Base-by-base conservation (phyloP, 2,113 vertebrate species). In the Amphilophus citrinellus region DNA sequence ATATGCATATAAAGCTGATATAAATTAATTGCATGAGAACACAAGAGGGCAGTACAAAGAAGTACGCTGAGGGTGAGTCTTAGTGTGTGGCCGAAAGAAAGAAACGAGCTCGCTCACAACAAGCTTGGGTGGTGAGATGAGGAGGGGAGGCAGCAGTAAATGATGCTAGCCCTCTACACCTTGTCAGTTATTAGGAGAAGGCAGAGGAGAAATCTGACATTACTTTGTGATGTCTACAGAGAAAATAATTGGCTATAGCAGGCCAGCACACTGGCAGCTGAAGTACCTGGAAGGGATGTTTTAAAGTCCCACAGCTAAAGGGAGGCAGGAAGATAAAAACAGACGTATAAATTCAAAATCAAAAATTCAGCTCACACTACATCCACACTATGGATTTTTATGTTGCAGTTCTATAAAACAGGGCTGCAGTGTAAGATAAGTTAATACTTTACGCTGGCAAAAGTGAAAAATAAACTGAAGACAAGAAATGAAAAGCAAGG, bases 101-200 rank as follows among this genome's bases (percentile, higher is more conserved):
- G 90, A 82, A 63, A 63, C 84, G 35, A 75, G 80, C 83, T 89
- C 87, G 79, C 89, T 93, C 89, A 84, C 83, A 91, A 93, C 89
- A 87, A 89, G 87, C 81, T 83, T 10, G 62, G 88, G 79, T 79
- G 84, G 82, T 77, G 90, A 89, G 84, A 89, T 89, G 91, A 91
- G 88, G 91, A 89, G 84, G 62, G 85, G 89, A 92, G 85, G 87
- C 90, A 88, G 90, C 90, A 81, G 92, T 91, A 95, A 95, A 93
- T 95, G 93, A 94, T 93, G 87, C 91, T 86, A 68, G 91, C 93
- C 84, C 77, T 92, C 93, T 88, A 88, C 90, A 95, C 93, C 91
- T 93, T 95, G 94, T 94, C 94, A 95, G 93, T 93, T 94, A 94
- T 94, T 92, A 94, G 91, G 89, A 92, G 91, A 80, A 88, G 90